Base-by-base conservation (phyloP, 2,888 invertebrate genomes). In the Scrobipalpa atriplicella region DNA sequence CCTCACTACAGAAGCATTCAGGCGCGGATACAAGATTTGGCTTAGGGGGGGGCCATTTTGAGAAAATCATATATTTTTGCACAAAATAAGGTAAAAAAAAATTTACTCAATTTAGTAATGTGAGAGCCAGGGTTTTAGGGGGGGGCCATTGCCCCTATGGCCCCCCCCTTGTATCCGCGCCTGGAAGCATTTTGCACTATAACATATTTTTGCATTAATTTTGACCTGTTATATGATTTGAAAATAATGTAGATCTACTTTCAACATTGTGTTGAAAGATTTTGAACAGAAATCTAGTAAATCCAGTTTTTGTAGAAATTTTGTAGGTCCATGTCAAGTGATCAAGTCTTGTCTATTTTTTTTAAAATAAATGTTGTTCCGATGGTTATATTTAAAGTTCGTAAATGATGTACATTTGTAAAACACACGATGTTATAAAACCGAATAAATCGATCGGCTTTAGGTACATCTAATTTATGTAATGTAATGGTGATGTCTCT, bases 331-430 rank as follows among this genome's bases (percentile, higher is more conserved):
- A n/a, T n/a, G n/a, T 56, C 21, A 56, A 5, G 54, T 56, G 54
- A 56, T 29, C 19, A 19, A 54, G 54, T 21, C 18, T 21, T 56
- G 54, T 56, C 21, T 56, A 21, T 29, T 29, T 21, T 21, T 10
- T 56, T 52, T 56, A 10, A 29, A 13, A 21, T 56, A 21, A 56
- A 21, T 29, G 19, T 56, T 56, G 54, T 56, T 56, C 54, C 54
- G 54, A 10, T n/a, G 47, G 3, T n/a, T n/a, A 43, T 43, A 43
- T 43, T 43, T 7, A 41, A 1, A 41, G 11, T 41, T 10, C 41
- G 6, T 41, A 43, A 43, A 43, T 13, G 11, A 11, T 13, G 13
- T 13, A 43, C 11, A 41, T 41, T 10, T 8, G 1, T 3, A 6
- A 11, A 11, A 8, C 9, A 8, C 41, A 11, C 3, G 3, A 11